Evolutionary conservation across 2,113 vertebrate species (phyloP).

Genomic region (Telmatochromis sp.): DNA sequence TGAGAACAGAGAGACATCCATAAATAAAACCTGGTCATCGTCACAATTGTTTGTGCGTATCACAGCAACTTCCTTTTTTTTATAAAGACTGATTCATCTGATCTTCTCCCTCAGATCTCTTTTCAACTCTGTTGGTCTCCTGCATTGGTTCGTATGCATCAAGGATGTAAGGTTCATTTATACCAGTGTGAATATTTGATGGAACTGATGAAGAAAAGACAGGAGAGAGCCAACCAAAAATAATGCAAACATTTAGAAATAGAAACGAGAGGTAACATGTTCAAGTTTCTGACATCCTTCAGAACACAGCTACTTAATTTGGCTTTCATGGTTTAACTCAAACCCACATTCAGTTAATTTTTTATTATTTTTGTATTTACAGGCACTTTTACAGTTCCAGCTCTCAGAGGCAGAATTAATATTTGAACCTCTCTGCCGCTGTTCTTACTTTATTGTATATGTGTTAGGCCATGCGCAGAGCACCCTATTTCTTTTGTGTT

Average conservation of each 20-base stretch:
- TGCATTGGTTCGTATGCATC: background rate
- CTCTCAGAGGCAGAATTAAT: background rate
- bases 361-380: background rate
- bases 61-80: background rate
- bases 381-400: background rate
- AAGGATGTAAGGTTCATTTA: background rate
- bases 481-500: constrained; percentile 26
- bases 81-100: background rate
- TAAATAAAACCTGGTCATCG: constrained; percentile 12
- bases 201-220: background rate
- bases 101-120: background rate
- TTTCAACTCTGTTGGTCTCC: background rate
- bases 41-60: background rate
- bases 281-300: background rate
- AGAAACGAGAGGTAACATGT: background rate
- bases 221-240: background rate
- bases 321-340: background rate
- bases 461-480: constrained; percentile 8
- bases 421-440: background rate
- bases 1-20: constrained; percentile 17
- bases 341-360: background rate
- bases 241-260: background rate
- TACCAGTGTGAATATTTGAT: background rate
- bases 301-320: background rate
- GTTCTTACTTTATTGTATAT: background rate